Conservation (phyloP, 2,888 invertebrate species). For the Operophtera brumata region DNA sequence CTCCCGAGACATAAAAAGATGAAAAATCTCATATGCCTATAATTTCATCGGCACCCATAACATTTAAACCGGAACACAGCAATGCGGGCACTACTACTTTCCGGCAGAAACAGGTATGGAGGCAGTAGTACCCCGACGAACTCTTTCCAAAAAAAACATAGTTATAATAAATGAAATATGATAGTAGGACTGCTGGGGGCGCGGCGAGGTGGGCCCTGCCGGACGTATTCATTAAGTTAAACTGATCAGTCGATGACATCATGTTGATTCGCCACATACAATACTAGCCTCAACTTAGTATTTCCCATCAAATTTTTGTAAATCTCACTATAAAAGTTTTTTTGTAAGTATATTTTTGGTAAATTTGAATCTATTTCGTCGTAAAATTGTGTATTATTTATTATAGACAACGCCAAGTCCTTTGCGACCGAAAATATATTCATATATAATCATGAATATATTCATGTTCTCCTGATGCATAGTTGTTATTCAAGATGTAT, state of each 20-base stretch:
- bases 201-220: conserved; percentile 44
- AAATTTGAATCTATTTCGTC: conserved; percentile 49
- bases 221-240: conserved; percentile 28
- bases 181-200: conserved; percentile 65
- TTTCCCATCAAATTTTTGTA: conserved; percentile 37
- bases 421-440: conserved; percentile 57
- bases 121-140: too few relatives aligned
- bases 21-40: too few relatives aligned
- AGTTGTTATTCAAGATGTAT: not conserved
- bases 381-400: conserved; percentile 50
- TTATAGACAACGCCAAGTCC: conserved; percentile 47
- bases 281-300: too few relatives aligned
- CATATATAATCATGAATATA: too few relatives aligned
- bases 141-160: too few relatives aligned
- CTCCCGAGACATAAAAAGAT: too few relatives aligned
- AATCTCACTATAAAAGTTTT: conserved; percentile 53
- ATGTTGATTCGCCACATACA: conserved; percentile 28
- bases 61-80: too few relatives aligned
- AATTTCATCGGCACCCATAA: too few relatives aligned
- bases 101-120: too few relatives aligned
- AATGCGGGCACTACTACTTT: too few relatives aligned
- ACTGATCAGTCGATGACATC: conserved; percentile 40
- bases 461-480: too few relatives aligned
- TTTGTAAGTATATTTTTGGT: conserved; percentile 44
- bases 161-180: conserved; percentile 60